A percentile compares a stretch with the other conserved stretches of the same genome.
Conservation (phyloP, 2,888 invertebrate genomes). For the Latrodectus elegans region DNA sequence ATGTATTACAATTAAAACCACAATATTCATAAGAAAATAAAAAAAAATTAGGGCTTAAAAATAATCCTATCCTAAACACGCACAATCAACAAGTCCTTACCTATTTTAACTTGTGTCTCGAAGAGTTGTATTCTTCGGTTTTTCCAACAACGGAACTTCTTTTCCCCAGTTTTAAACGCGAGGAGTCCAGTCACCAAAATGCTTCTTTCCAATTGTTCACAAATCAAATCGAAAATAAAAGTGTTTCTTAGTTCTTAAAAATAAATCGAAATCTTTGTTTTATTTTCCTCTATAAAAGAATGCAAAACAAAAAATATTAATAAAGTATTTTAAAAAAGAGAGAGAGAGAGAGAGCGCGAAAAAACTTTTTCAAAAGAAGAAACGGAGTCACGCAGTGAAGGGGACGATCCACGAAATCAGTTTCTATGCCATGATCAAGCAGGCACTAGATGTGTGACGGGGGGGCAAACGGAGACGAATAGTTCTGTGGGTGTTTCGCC, state of each 20-base stretch:
- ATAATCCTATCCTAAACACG: neutral
- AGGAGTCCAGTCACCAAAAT: no score
- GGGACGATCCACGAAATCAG: neutral
- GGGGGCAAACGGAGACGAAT: neutral
- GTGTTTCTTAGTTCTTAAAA: no score
- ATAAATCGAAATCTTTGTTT: neutral
- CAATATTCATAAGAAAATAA: no score
- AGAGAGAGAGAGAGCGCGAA: neutral
- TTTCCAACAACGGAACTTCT: neutral
- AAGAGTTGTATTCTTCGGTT: neutral
- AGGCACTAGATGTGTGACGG: neutral
- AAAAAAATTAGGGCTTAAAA: neutral
- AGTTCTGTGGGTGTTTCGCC: conserved; percentile 16
- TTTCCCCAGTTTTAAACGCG: neutral
- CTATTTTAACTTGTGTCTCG: neutral
- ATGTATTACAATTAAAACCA: no score
- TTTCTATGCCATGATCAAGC: neutral
- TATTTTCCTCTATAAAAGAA: neutral
- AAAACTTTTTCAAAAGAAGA: neutral
- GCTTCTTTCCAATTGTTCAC: neutral
- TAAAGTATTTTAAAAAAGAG: neutral
- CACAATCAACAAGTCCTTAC: conserved; percentile 31
- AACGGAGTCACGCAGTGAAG: conserved; percentile 2
- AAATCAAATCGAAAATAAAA: no score
- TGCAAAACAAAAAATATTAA: neutral